phyloP scores from a whole-genome alignment of 2,113 vertebrate species.

The Sterrhoptilus dennistouni region DNA sequence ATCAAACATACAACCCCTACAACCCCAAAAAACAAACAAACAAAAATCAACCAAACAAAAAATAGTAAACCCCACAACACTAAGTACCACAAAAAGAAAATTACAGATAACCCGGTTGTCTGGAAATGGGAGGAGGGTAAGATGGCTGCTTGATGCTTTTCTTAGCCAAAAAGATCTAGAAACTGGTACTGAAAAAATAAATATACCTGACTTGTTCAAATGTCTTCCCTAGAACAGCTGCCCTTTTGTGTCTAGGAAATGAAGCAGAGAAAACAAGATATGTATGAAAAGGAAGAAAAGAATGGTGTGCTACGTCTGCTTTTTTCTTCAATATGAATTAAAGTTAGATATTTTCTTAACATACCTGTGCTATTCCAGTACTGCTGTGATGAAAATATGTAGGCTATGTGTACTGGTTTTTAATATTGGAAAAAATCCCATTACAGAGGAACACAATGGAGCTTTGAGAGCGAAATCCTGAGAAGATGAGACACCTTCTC shows the following conservation, averaged over 20 bases:
- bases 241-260: not conserved
- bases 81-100: not conserved
- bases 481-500: not conserved
- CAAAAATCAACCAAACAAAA: not conserved
- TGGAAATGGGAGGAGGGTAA: not conserved
- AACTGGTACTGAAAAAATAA: not conserved
- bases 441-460: not conserved
- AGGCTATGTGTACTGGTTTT: not conserved
- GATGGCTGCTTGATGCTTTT: not conserved
- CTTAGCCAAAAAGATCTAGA: not conserved
- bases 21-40: not conserved
- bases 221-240: not conserved
- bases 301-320: not conserved
- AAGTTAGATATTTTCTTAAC: not conserved
- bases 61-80: rapidly evolving
- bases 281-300: not conserved
- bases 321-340: not conserved
- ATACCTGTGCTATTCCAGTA: not conserved
- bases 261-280: not conserved
- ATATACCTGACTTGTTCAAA: not conserved
- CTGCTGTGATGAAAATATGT: not conserved
- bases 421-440: not conserved
- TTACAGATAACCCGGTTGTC: not conserved
- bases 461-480: not conserved
- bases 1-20: rapidly evolving